Conservation (phyloP, 2,888 invertebrate species). For the Auanema freiburgensis region DNA sequence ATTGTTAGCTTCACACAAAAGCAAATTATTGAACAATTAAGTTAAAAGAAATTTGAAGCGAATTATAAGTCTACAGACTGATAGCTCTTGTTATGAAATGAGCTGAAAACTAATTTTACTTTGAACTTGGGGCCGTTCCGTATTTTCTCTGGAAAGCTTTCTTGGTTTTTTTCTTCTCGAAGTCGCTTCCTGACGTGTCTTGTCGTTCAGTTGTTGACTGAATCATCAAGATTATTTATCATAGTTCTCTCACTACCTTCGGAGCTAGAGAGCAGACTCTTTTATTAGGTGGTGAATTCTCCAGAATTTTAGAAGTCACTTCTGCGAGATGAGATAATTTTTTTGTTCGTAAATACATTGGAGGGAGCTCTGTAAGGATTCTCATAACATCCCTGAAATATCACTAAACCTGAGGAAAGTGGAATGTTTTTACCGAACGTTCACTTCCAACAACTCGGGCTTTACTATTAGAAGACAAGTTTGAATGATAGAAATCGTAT, state of each 20-base stretch:
- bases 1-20: no score
- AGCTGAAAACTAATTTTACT: no score
- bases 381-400: slow-evolving; percentile 16
- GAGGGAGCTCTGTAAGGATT: slow-evolving; percentile 11
- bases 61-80: no score
- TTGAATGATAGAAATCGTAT: slow-evolving; percentile 13
- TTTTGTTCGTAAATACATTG: slow-evolving; percentile 15
- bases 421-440: not conserved
- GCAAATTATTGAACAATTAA: no score
- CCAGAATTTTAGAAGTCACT: slow-evolving; percentile 3
- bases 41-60: no score
- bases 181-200: not conserved
- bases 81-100: no score
- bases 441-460: slow-evolving; percentile 18
- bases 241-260: not conserved
- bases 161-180: not conserved
- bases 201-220: not conserved
- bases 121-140: no score
- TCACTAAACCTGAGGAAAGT: not conserved
- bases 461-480: slow-evolving; percentile 10
- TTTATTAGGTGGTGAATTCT: slow-evolving; percentile 18
- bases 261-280: slow-evolving; percentile 15
- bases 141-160: no score
- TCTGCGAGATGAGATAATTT: slow-evolving; percentile 7
- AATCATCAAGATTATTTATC: not conserved